Evolutionary conservation across 2,888 invertebrate genomes (phyloP), one percentile per base, ranked within the genome.

Genomic region (Caradrina clavipalpis): DNA sequence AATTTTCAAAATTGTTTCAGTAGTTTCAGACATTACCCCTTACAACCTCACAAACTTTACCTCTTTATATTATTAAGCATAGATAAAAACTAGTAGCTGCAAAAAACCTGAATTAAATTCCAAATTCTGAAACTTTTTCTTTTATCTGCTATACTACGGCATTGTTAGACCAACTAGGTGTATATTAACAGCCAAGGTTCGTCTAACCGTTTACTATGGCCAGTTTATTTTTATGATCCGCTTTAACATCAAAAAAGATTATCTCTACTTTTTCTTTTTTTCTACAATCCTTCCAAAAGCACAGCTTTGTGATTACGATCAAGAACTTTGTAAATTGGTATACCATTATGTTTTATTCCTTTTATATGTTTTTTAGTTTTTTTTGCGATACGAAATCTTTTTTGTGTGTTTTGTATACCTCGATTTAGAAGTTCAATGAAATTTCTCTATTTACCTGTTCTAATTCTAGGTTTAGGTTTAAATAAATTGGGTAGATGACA

Each of bases 191-290:
- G 35, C 35, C 31, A 65, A 53, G 42, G 53, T 71, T 45, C n/a
- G 4, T 56, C 7, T 10, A 55, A 45, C 55, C 17, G 26, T 78
- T 78, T 54, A 61, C 69, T 59, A 55, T 42, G 54, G 57, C 50
- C 47, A 39, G 68, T 82, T 74, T 70, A 60, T 75, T 75, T 82
- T 75, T 73, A 81, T 55, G 63, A 63, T 57, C 57, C 21, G 54
- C 50, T 64, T 67, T 67, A 55, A 71, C 66, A 71, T 80, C 51
- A 75, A 49, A 73, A 75, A 67, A 70, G 68, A 80, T 80, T 69
- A 73, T 59, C 49, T 62, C 47, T 72, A 15, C 39, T 55, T 60
- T 69, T 62, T 58, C 35, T 51, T 49, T 59, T 47, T 22, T 45
- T 54, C 47, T 21, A 49, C 45, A 17, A 67, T 55, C 31, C 47